These are phyloP conservation scores for Tetanocera ferruginea DNA, from an alignment of 2,888 invertebrate species.

Conservation along the genomic window DNA sequence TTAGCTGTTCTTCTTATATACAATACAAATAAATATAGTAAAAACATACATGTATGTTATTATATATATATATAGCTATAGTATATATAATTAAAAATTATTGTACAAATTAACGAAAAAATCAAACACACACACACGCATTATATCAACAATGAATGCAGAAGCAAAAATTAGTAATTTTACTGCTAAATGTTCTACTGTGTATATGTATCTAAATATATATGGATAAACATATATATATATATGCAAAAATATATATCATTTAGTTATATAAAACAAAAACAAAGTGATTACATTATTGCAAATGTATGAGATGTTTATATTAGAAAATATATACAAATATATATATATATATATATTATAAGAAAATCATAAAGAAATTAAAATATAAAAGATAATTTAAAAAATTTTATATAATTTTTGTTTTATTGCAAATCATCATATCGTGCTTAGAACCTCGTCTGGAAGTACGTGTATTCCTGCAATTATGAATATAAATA, in stretches of 20 bases:
- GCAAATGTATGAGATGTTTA: conserved; percentile 29
- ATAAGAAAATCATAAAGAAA: conserved; percentile 38
- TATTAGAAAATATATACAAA: conserved; percentile 27
- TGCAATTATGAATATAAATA: conserved; percentile 50
- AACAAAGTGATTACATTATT: conserved; percentile 38
- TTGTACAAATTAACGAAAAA: conserved; percentile 53
- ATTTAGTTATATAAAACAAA: conserved; percentile 5
- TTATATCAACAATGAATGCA: neutral
- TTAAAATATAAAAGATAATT: conserved; percentile 25
- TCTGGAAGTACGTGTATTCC: conserved; percentile 69
- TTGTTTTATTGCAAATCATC: conserved; percentile 19
- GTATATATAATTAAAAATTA: conserved; percentile 57
- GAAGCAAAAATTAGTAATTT: neutral
- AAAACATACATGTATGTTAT: conserved; percentile 42
- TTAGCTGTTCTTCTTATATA: conserved; percentile 25
- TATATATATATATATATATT: conserved; percentile 31
- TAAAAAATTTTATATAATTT: conserved; percentile 33
- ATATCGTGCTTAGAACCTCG: conserved; percentile 50
- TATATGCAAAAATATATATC: conserved; percentile 5
- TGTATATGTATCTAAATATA: conserved; percentile 7
- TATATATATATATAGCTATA: no score
- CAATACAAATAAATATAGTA: conserved; percentile 19
- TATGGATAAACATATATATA: neutral
- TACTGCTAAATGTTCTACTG: neutral
- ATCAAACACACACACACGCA: conserved; percentile 6